phyloP scores from a whole-genome alignment of 35 echinoderm and acorn worm genomes.

The Diadema setosum region DNA sequence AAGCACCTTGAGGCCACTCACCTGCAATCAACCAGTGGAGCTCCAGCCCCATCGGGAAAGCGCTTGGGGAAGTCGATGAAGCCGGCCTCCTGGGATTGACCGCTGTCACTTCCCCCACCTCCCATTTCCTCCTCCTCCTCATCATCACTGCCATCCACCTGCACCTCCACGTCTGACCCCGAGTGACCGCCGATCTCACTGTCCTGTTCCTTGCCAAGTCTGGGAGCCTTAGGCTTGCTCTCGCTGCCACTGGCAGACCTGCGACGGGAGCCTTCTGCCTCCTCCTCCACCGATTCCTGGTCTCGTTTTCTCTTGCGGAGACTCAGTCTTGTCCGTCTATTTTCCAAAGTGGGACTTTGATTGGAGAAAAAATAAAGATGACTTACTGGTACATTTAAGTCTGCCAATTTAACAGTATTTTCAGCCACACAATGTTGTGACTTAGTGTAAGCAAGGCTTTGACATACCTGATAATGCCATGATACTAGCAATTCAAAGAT shows the following conservation, averaged over 20 bases:
- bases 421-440: no score
- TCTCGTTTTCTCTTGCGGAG: not conserved
- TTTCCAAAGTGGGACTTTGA: not conserved
- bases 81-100: not conserved
- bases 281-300: no score
- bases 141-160: not conserved
- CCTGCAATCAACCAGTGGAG: not conserved
- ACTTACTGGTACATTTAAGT: no score
- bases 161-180: not conserved
- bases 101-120: not conserved
- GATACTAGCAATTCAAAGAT: no score
- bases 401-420: no score
- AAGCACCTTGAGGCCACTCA: no score
- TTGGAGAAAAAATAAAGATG: no score
- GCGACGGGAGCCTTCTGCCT: not conserved
- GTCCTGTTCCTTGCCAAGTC: not conserved
- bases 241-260: not conserved
- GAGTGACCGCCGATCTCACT: not conserved
- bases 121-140: not conserved
- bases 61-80: slow-evolving; percentile 2
- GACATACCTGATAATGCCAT: no score
- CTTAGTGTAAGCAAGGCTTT: no score
- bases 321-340: not conserved
- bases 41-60: not conserved
- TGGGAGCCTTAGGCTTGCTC: not conserved